Evolutionary conservation across 2,888 invertebrate species (phyloP).

Genomic region (Neria commutata): DNA sequence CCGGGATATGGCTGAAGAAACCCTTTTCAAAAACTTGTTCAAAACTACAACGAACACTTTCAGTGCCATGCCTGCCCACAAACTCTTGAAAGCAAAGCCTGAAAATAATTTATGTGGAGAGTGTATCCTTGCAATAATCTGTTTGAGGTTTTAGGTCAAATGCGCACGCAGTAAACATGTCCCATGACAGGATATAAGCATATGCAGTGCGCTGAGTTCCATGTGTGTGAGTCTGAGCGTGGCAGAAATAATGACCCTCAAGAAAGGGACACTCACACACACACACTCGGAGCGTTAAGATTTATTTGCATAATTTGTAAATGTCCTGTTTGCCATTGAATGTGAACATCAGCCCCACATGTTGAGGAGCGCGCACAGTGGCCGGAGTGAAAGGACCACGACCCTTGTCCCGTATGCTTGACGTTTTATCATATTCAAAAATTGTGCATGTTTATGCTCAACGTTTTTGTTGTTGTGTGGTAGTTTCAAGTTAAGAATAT

Average conservation of each 20-base stretch:
- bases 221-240: neutral
- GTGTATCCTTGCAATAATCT: neutral
- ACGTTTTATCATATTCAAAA: no score
- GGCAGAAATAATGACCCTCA: neutral
- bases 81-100: neutral
- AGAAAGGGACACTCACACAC: neutral
- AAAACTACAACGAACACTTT: neutral
- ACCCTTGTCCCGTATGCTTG: no score
- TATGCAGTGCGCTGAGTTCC: no score
- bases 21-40: neutral
- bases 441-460: no score
- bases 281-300: neutral
- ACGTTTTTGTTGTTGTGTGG: no score
- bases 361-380: no score
- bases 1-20: no score
- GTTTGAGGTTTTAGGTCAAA: no score
- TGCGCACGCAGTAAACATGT: no score
- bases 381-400: no score
- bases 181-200: neutral
- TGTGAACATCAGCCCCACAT: neutral
- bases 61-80: no score
- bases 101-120: neutral
- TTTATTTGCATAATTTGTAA: slow-evolving; percentile 5
- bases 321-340: neutral
- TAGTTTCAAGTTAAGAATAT: no score